Conservation (phyloP, 2,797 vertebrate genomes). For the Centropyge bicolor region DNA sequence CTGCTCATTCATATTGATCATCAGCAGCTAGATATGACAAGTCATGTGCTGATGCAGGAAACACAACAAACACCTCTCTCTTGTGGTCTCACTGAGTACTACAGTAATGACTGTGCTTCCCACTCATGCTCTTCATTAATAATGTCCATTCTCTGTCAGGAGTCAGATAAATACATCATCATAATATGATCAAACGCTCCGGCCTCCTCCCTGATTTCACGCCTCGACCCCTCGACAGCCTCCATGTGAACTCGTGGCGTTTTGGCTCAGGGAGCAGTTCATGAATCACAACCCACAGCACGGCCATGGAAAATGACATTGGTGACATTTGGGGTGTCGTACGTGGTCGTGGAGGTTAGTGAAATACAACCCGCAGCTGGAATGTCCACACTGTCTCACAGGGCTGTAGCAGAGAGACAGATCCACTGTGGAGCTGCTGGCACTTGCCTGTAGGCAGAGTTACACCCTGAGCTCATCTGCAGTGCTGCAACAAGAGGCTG, state of each 20-base stretch:
- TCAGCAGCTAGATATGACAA: neutral
- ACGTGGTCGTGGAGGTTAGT: conserved; percentile 50
- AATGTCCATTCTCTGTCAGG: neutral
- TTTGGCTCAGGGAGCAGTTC: conserved; percentile 23
- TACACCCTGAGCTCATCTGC: neutral
- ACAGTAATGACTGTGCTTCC: conserved; percentile 14
- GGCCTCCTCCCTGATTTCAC: neutral
- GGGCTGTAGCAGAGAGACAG: conserved; percentile 8
- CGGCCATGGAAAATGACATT: conserved; percentile 52
- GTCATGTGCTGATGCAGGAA: neutral
- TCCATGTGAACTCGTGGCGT: neutral
- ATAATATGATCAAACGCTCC: neutral
- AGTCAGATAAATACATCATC: neutral
- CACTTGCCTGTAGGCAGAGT: neutral
- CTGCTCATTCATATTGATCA: neutral
- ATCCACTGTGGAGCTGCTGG: neutral
- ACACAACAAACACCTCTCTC: conserved; percentile 57
- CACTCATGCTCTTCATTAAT: neutral
- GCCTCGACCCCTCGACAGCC: neutral
- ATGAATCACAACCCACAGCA: conserved; percentile 46
- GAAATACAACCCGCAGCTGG: conserved; percentile 66
- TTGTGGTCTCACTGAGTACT: conserved; percentile 58
- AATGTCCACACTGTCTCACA: conserved; percentile 46
- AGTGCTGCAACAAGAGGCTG: neutral
- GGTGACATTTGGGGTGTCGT: conserved; percentile 49